Conservation (phyloP, 2,888 invertebrate species). For the Galerucella nymphaeae region DNA sequence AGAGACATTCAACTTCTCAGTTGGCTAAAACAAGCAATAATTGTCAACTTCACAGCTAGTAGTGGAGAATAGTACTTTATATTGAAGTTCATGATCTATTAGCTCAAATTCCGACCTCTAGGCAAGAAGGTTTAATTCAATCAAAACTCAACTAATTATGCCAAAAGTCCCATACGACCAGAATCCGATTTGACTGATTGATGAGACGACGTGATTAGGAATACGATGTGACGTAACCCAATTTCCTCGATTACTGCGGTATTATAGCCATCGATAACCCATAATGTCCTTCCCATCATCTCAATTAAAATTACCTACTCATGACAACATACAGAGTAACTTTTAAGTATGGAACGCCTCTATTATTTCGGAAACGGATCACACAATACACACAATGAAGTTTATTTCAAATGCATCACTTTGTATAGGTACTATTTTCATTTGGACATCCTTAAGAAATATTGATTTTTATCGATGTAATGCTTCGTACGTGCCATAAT, state of each 20-base stretch:
- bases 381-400: no score
- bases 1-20: no score
- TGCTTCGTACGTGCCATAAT: no score
- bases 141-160: conserved; percentile 21
- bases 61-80: no score
- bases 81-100: neutral
- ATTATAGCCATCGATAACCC: conserved; percentile 28
- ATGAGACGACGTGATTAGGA: conserved; percentile 38
- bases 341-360: no score
- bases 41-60: no score
- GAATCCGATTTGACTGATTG: conserved; percentile 33
- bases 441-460: no score
- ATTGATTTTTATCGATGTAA: no score
- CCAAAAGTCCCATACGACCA: conserved; percentile 27
- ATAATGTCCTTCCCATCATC: neutral
- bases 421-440: no score
- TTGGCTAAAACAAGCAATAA: no score
- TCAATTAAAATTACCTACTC: conserved; percentile 20
- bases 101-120: neutral
- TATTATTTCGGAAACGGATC: no score
- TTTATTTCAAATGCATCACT: no score
- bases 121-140: conserved; percentile 7
- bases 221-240: conserved; percentile 27
- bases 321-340: neutral
- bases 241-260: conserved; percentile 34